A percentile compares a stretch with the other conserved stretches of the same genome.
phyloP scores from a whole-genome alignment of 2,113 vertebrate genomes.

The Panthera leo region DNA sequence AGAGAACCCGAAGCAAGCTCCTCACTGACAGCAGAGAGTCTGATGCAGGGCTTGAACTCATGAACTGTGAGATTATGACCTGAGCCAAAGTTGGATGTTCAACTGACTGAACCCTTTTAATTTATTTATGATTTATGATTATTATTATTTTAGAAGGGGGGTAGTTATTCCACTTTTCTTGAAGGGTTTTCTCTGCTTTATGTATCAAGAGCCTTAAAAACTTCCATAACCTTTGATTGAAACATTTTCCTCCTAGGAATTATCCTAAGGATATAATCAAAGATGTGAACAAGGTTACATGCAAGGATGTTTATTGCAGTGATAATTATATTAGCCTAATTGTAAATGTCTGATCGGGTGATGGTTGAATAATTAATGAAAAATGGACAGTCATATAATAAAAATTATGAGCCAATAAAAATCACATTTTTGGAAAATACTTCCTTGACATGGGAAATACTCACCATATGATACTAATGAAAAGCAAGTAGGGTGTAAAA shows the following conservation, averaged over 20 bases:
- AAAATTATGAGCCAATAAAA: not conserved
- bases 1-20: no score
- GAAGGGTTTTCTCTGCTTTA: not conserved
- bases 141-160: no score
- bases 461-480: not conserved
- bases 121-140: no score
- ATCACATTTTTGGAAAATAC: not conserved
- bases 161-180: not conserved
- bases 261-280: not conserved
- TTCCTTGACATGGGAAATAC: not conserved
- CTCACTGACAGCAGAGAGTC: no score
- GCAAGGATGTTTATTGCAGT: not conserved
- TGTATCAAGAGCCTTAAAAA: conserved; percentile 8
- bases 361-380: not conserved
- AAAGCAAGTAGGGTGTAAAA: not conserved
- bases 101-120: no score
- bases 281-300: not conserved
- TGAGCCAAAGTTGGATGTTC: no score
- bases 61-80: no score
- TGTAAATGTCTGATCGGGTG: not conserved
- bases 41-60: no score
- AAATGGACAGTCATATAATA: not conserved
- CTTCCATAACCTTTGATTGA: not conserved
- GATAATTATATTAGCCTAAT: not conserved
- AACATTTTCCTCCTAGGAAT: not conserved